A percentile compares a stretch with the other conserved stretches of the same genome.
These are phyloP conservation scores for Sardina pilchardus DNA, from an alignment of 2,113 vertebrate genomes.

Conservation along the genomic window DNA sequence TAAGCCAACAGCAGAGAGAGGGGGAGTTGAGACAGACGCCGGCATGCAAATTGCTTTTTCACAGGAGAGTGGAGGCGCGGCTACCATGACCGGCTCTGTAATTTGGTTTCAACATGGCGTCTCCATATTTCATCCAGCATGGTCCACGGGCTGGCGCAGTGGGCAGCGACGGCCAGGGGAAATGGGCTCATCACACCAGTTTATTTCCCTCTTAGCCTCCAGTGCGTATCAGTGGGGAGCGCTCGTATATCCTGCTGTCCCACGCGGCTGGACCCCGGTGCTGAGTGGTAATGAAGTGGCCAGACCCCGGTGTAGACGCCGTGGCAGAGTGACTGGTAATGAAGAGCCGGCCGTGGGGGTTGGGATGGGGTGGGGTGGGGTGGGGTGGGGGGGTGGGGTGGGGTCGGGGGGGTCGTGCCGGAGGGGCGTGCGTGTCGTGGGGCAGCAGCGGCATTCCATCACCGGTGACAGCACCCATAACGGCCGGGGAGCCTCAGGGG, in stretches of 20 bases:
- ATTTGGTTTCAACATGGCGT: not conserved
- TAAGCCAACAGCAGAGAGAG: not conserved
- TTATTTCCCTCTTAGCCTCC: not conserved
- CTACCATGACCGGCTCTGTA: not conserved
- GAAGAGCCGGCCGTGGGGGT: not conserved
- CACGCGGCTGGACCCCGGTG: not conserved
- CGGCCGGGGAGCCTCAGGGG: not conserved
- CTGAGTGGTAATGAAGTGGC: no score
- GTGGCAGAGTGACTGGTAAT: not conserved
- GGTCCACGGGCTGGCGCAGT: not conserved
- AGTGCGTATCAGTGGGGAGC: not conserved
- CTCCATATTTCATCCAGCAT: not conserved
- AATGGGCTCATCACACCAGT: not conserved
- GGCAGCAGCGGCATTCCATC: not conserved
- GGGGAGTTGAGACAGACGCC: not conserved
- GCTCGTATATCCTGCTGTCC: not conserved
- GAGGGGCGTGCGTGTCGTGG: no score
- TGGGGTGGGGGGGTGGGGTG: not conserved
- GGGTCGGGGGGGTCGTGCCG: not conserved
- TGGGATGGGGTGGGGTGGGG: not conserved
- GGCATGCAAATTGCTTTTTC: not conserved
- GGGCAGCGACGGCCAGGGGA: not conserved
- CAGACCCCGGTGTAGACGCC: not conserved
- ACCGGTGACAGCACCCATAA: conserved; percentile 6
- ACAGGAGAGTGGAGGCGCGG: not conserved